Evolutionary conservation across 2,113 vertebrate genomes (phyloP), one percentile per base, ranked within the genome.

Genomic region (Sclerurus mexicanus): DNA sequence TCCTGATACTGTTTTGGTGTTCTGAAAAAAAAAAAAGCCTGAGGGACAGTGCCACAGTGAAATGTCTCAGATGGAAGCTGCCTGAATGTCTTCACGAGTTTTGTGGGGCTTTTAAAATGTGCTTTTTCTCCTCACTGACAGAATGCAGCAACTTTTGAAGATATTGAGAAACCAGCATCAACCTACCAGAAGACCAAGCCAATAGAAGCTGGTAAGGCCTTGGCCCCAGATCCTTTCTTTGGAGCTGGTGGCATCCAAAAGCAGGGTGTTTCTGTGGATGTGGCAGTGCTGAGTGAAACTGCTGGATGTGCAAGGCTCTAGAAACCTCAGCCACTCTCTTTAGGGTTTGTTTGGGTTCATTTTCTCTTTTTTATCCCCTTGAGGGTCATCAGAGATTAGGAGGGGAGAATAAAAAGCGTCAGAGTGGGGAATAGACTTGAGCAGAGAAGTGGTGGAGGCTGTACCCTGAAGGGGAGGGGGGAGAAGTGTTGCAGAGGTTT

Each of bases 101-200:
- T 21, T 86, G 4, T 31, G 75, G 31, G 24, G 24, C 0, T 5
- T 16, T 42, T 59, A 15, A 75, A 55, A 28, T 60, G 14, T 12
- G 18, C 9, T 72, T 60, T 53, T 82, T 39, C 6, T 55, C 46
- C 15, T 50, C 73, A 44, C 69, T 37, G 19, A 19, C 76, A 99
- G 99, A 99, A 98, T 4, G 99, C 99, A 1, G 98, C 99, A 28
- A 98, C 98, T 13, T 99, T 99, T 89, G 99, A 99, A 52, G 99
- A 99, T 1, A 98, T 99, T 49, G 97, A 98, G 68, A 99, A 98
- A 89, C 98, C 98, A 10, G 68, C 94, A 20, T 86, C 99, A 5
- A 94, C 98, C 8, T 99, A 99, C 18, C 99, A 99, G 98, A 99
- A 98, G 96, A 99, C 99, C 13, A 98, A 98, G 89, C 99, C 99